These are phyloP conservation scores for Leptopilina syphax DNA, from an alignment of 2,888 invertebrate genomes.

Conservation along the genomic window DNA sequence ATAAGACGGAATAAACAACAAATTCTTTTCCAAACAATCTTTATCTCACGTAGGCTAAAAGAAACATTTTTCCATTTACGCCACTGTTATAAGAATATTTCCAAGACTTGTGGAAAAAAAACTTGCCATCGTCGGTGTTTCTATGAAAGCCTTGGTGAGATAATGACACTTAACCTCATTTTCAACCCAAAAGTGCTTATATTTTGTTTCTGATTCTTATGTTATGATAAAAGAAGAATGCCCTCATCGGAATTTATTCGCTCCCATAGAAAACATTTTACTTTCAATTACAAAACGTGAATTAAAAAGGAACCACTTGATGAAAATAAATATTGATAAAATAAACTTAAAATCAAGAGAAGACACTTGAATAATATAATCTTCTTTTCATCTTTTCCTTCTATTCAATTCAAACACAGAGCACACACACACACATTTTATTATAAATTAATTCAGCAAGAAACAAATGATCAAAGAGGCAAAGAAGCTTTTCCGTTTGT, in stretches of 20 bases:
- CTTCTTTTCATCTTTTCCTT: constrained; percentile 7
- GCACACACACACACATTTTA: not conserved
- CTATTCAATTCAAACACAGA: not conserved
- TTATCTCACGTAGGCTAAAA: constrained; percentile 1
- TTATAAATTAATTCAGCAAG: constrained; percentile 28
- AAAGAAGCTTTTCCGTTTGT: constrained; percentile 22
- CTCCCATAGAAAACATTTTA: not conserved
- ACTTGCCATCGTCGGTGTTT: constrained; percentile 1
- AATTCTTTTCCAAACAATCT: not conserved
- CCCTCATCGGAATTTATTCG: constrained; percentile 5
- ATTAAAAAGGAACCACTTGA: not conserved
- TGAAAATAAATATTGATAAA: not conserved
- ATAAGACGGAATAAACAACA: not conserved
- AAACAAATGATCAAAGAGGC: constrained; percentile 34
- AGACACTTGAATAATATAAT: not conserved
- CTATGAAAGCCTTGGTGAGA: not conserved
- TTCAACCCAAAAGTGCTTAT: not conserved
- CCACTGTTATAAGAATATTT: not conserved
- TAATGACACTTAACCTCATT: constrained; percentile 36
- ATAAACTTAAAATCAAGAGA: not conserved
- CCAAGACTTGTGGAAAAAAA: not conserved
- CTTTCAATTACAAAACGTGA: constrained; percentile 9
- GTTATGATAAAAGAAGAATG: constrained; percentile 9
- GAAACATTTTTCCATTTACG: not conserved
- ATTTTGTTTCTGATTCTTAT: constrained; percentile 18